phyloP scores from a whole-genome alignment of 2,113 vertebrate genomes.

The Rhea pennata region DNA sequence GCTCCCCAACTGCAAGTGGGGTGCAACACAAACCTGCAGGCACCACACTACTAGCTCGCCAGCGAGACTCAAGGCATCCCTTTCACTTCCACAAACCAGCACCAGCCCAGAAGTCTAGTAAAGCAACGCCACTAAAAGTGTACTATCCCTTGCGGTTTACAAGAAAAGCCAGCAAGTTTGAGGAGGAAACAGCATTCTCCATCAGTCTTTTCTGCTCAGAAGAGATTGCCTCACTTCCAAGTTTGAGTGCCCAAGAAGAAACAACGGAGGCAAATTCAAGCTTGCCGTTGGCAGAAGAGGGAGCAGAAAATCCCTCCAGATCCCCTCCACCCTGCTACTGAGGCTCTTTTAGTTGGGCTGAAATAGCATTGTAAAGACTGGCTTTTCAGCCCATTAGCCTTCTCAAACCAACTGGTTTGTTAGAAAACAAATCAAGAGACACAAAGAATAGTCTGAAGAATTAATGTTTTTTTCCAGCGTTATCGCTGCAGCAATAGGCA shows the following conservation, averaged over 20 bases:
- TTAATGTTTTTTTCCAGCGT: background rate
- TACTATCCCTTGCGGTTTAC: background rate
- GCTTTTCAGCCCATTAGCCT: background rate
- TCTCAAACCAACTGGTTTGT: background rate
- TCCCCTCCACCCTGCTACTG: background rate
- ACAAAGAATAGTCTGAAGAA: slow-evolving; percentile 11
- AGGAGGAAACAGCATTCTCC: background rate
- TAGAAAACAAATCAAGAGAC: background rate
- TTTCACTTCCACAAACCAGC: too few relatives aligned
- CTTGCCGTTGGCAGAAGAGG: background rate
- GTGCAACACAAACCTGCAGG: background rate
- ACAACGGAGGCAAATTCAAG: rapidly evolving
- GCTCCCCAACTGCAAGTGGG: background rate
- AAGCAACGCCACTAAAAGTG: too few relatives aligned
- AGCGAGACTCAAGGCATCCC: background rate
- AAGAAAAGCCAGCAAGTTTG: background rate
- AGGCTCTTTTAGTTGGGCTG: background rate
- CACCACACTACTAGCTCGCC: background rate
- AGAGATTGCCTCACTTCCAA: background rate
- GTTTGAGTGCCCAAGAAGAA: background rate
- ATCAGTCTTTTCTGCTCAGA: background rate
- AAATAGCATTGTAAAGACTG: background rate
- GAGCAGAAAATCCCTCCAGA: background rate
- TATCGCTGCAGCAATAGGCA: slow-evolving; percentile 23
- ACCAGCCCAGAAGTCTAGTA: too few relatives aligned